These are phyloP conservation scores for Chloropsis cyanopogon DNA, from an alignment of 2,113 vertebrate genomes.

Conservation along the genomic window DNA sequence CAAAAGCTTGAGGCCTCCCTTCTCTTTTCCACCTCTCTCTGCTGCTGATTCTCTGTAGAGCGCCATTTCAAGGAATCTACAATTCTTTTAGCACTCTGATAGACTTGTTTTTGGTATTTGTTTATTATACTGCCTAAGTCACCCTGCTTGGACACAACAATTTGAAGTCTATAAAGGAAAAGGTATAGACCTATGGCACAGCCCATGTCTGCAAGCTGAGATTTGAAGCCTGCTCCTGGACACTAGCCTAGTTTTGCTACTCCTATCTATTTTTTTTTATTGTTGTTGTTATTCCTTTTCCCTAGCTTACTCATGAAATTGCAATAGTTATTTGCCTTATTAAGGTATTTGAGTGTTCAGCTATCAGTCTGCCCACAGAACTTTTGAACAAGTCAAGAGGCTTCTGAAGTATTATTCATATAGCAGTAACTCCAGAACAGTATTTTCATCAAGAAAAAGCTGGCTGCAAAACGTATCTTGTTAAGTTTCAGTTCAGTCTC, in stretches of 20 bases:
- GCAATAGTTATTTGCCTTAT: neutral
- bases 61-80: neutral
- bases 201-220: neutral
- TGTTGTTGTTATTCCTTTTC: neutral
- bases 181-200: neutral
- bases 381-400: neutral
- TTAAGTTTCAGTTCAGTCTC: neutral
- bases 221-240: neutral
- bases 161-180: neutral
- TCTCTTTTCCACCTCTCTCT: neutral
- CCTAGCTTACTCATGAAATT: neutral
- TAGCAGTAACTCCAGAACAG: neutral
- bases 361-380: neutral
- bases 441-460: neutral
- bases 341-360: neutral
- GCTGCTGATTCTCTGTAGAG: neutral
- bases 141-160: neutral
- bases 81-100: neutral
- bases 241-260: neutral
- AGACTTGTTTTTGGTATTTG: neutral
- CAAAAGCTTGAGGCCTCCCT: neutral
- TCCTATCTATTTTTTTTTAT: neutral
- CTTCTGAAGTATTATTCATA: neutral
- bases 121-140: neutral
- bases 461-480: neutral